These are phyloP conservation scores for Lateolabrax maculatus DNA, from an alignment of 2,797 vertebrate genomes.

Conservation along the genomic window DNA sequence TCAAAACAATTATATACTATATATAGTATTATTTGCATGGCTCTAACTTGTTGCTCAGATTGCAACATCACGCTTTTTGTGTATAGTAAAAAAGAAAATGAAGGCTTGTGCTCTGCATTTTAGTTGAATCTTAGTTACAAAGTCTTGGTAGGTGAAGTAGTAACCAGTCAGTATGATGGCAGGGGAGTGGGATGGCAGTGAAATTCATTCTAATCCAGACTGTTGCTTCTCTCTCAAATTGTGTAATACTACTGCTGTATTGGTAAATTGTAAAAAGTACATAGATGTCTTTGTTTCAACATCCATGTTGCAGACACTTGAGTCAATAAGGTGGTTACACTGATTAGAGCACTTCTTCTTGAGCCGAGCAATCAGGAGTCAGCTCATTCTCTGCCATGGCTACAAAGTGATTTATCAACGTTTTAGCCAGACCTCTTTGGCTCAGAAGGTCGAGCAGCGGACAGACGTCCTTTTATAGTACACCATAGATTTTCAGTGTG, in stretches of 20 bases:
- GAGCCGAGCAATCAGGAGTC: constrained; percentile 27
- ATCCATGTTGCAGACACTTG: background rate
- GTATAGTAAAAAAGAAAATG: no score
- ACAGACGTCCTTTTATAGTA: background rate
- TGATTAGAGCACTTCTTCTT: constrained; percentile 22
- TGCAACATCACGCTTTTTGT: no score
- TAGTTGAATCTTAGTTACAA: background rate
- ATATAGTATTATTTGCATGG: background rate
- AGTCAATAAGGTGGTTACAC: constrained; percentile 1
- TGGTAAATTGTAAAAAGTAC: background rate
- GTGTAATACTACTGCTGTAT: no score
- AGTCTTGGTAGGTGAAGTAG: background rate
- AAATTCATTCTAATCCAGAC: background rate
- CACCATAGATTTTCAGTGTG: background rate
- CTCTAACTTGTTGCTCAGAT: background rate
- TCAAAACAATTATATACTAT: background rate
- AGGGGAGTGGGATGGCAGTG: no score
- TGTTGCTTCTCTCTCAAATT: background rate
- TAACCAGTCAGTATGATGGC: background rate
- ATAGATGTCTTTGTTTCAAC: background rate
- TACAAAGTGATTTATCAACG: constrained; percentile 9
- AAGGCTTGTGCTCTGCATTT: background rate
- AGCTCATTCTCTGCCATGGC: background rate
- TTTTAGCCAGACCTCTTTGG: constrained; percentile 7
- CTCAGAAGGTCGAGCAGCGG: background rate